These are phyloP conservation scores for Drosophila parabipectinata DNA, from an alignment of 1,140 invertebrate species.

Conservation along the genomic window DNA sequence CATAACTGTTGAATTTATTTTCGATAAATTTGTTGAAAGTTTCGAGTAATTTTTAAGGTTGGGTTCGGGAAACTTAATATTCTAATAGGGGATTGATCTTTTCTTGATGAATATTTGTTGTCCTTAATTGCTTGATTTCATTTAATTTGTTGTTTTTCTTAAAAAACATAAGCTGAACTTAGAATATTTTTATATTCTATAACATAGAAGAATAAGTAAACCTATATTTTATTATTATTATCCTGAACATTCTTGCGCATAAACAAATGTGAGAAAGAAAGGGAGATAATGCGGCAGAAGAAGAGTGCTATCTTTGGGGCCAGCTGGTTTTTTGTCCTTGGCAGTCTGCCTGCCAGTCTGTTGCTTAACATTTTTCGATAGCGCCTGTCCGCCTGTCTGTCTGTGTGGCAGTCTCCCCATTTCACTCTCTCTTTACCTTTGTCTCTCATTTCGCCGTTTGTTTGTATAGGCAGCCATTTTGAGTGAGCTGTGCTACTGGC, in stretches of 20 bases:
- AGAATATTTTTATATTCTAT: too few relatives aligned
- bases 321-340: constrained; percentile 26
- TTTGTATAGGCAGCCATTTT: constrained; percentile 69
- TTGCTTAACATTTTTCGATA: constrained; percentile 61
- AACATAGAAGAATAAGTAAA: not conserved
- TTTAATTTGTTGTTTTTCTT: too few relatives aligned
- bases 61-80: too few relatives aligned
- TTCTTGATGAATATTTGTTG: too few relatives aligned
- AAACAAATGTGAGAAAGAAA: constrained; percentile 17
- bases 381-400: constrained; percentile 21
- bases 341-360: constrained; percentile 55
- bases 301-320: not conserved
- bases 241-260: constrained; percentile 31
- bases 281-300: not conserved
- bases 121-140: not conserved
- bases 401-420: constrained; percentile 34
- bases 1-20: too few relatives aligned
- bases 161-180: not conserved
- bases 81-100: too few relatives aligned
- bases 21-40: too few relatives aligned
- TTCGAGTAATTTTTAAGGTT: not conserved
- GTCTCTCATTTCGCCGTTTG: constrained; percentile 25
- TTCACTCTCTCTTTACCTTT: not conserved
- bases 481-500: constrained; percentile 20
- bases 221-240: constrained; percentile 14